Conservation (phyloP, 1,140 invertebrate genomes). For the Aphaenogaster rudis region DNA sequence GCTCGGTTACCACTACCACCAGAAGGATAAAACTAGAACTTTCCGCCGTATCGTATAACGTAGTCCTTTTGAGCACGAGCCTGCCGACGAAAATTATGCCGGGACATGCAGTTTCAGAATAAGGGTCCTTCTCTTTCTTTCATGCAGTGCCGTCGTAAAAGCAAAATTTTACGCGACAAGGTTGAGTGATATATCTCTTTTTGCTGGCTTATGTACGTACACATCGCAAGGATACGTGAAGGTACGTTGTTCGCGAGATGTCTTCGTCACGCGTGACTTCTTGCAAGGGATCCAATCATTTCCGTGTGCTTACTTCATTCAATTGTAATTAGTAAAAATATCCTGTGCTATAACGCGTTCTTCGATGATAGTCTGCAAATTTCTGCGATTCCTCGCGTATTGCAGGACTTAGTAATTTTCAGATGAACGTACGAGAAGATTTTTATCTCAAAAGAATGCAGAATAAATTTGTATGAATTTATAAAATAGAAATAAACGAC, state of each 20-base stretch:
- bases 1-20: background rate
- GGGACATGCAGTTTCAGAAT: slow-evolving; percentile 41
- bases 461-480: background rate
- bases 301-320: background rate
- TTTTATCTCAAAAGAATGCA: slow-evolving; percentile 20
- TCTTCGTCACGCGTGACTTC: background rate
- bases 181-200: slow-evolving; percentile 39
- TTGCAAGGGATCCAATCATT: background rate
- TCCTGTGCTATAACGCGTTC: background rate
- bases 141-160: slow-evolving; percentile 28
- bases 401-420: background rate
- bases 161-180: slow-evolving; percentile 39
- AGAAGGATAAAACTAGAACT: slow-evolving; percentile 49
- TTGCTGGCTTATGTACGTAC: background rate
- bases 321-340: slow-evolving; percentile 20
- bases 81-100: slow-evolving; percentile 54
- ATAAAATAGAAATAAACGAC: background rate
- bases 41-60: slow-evolving; percentile 43
- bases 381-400: background rate
- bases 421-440: background rate
- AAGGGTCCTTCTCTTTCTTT: slow-evolving; percentile 29
- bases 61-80: slow-evolving; percentile 50
- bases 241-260: background rate
- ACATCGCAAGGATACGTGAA: background rate
- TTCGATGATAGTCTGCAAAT: background rate